These are phyloP conservation scores for Microctonus brassicae DNA, from an alignment of 2,888 invertebrate species.

Conservation along the genomic window DNA sequence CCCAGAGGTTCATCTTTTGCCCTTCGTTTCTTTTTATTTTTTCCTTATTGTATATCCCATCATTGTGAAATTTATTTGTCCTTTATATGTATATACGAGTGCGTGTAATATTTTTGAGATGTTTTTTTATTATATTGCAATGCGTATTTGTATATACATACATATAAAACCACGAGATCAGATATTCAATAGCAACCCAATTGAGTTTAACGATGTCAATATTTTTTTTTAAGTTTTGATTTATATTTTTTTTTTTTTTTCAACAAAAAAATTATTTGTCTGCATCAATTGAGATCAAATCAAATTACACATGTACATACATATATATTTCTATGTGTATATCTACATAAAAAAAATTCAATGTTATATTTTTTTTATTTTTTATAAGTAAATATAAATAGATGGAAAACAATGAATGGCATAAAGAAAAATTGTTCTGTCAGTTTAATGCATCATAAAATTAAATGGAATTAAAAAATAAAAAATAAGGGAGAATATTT, in stretches of 20 bases:
- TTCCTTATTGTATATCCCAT: not conserved
- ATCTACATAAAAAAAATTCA: not conserved
- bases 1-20: not conserved
- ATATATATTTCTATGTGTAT: not conserved
- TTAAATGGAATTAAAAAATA: slow-evolving; percentile 2
- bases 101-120: not conserved
- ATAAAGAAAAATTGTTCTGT: not conserved
- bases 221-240: slow-evolving; percentile 33
- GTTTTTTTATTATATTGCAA: not conserved
- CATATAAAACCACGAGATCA: slow-evolving; percentile 24
- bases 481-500: not conserved
- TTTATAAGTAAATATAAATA: too few relatives aligned
- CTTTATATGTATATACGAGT: not conserved
- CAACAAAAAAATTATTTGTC: slow-evolving; percentile 10
- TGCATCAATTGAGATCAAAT: slow-evolving; percentile 12
- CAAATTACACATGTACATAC: not conserved
- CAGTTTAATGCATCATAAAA: not conserved
- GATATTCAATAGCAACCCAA: slow-evolving; percentile 33
- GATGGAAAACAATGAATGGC: not conserved
- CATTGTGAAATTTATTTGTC: not conserved
- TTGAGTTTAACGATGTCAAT: slow-evolving; percentile 39
- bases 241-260: slow-evolving; percentile 16
- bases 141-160: slow-evolving; percentile 35
- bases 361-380: too few relatives aligned
- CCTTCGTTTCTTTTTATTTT: not conserved